Evolutionary conservation across 2,888 invertebrate species (phyloP), one percentile per base, ranked within the genome.

Genomic region (Agonopterix alstromeriana): DNA sequence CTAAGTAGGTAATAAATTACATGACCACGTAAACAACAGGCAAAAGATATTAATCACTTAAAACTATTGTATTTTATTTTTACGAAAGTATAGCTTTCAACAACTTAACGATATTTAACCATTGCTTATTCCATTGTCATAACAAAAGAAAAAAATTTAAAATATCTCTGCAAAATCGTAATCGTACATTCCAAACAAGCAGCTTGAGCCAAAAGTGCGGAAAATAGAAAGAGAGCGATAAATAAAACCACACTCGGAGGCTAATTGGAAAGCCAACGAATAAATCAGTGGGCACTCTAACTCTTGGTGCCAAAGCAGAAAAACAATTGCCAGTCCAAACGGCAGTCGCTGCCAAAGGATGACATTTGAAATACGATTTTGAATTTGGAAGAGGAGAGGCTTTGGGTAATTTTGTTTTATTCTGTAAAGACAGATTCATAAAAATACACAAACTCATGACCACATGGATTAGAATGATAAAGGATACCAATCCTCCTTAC

Each of bases 261-360:
- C 85, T 86, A 86, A 85, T 84, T 85, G 82, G 77, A 78, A 81
- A 77, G 74, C 80, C 77, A 72, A 73, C 76, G 69, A 72, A 84
- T 84, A 86, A 85, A 82, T 86, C 86, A 82, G 67, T 52, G 60
- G 61, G 70, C 77, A 78, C 77, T 81, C 76, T 59, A 63, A 61
- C 64, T 51, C 60, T 62, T 63, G 69, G 65, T 61, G 67, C 66
- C 66, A 69, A 67, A 69, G 70, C 70, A 71, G 60, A 63, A 68
- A 78, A 80, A 82, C 78, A 75, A 73, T 70, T 60, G 62, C 60
- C 58, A 57, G 60, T 27, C 27, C 5, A 1, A 27, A 27, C 27
- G 27, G 27, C 27, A 60, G 57, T 60, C 61, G 68, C 64, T 67
- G 59, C 56, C 57, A 55, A 51, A 47, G 48, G 47, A 45, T 53